A percentile compares a stretch with the other conserved stretches of the same genome.
Conservation (phyloP, 2,888 invertebrate genomes). For the Thumatha senex region DNA sequence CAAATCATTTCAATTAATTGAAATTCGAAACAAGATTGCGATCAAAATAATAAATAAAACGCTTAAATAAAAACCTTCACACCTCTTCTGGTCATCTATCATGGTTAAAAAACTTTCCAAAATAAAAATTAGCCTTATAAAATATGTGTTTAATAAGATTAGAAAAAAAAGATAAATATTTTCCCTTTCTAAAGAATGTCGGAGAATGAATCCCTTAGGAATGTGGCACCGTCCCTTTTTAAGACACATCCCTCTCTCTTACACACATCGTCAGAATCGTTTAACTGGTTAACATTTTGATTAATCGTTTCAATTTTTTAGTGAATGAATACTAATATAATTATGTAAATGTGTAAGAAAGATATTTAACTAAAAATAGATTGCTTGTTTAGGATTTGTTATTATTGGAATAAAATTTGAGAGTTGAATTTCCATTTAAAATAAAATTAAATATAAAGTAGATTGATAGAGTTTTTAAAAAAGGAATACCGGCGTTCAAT, state of each 20-base stretch:
- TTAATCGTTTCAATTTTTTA: constrained; percentile 62
- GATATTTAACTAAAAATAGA: constrained; percentile 2
- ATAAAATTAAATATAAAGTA: no score
- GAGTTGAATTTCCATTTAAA: not conserved
- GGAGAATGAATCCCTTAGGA: constrained; percentile 57
- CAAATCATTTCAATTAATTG: constrained; percentile 38
- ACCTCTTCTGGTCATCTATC: constrained; percentile 49
- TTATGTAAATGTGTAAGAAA: constrained; percentile 38
- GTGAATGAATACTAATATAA: constrained; percentile 57
- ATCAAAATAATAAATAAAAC: constrained; percentile 22
- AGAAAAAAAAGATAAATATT: constrained; percentile 55
- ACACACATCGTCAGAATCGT: constrained; percentile 36
- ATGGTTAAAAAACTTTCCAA: constrained; percentile 42
- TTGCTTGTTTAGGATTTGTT: not conserved
- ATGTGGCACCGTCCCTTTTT: constrained; percentile 66
- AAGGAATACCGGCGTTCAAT: no score
- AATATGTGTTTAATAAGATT: constrained; percentile 48
- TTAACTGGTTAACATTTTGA: constrained; percentile 73
- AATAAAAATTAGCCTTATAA: constrained; percentile 51
- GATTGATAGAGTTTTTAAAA: no score
- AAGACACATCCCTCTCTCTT: constrained; percentile 22
- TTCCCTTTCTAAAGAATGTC: constrained; percentile 70
- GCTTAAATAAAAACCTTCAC: constrained; percentile 30
- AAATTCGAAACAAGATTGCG: constrained; percentile 23
- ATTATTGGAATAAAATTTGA: not conserved